Evolutionary conservation across 2,113 vertebrate species (phyloP).

Genomic region (Pteropus alecto): DNA sequence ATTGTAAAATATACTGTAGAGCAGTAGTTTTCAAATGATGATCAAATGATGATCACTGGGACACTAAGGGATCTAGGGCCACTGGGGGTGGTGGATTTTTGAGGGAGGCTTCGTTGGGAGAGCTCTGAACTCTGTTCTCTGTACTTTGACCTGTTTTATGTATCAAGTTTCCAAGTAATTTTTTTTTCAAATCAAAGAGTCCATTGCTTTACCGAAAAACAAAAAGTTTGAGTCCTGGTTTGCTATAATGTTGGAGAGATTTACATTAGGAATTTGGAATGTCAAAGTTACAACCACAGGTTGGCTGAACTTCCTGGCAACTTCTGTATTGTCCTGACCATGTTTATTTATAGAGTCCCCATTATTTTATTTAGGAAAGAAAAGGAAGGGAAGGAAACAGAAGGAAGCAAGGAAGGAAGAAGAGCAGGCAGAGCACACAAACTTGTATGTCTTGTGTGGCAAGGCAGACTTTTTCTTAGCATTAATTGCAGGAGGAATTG

Average conservation of each 20-base stretch:
- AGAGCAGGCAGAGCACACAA: not conserved
- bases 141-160: not conserved
- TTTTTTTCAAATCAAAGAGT: not conserved
- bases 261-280: not conserved
- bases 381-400: not conserved
- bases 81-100: not conserved
- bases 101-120: not conserved
- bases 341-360: not conserved
- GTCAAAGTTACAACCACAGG: not conserved
- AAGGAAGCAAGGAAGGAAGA: not conserved
- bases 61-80: not conserved
- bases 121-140: not conserved
- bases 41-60: not conserved
- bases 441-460: not conserved
- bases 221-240: not conserved
- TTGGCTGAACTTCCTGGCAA: not conserved
- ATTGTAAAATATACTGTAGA: not conserved
- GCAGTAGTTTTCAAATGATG: not conserved
- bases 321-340: not conserved
- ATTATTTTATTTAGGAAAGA: not conserved
- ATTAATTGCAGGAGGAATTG: not conserved
- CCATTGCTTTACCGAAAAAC: not conserved
- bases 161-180: not conserved
- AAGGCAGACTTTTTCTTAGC: not conserved
- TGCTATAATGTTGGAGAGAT: not conserved